Conservation (phyloP, 2,888 invertebrate genomes). For the Globia sparganii region DNA sequence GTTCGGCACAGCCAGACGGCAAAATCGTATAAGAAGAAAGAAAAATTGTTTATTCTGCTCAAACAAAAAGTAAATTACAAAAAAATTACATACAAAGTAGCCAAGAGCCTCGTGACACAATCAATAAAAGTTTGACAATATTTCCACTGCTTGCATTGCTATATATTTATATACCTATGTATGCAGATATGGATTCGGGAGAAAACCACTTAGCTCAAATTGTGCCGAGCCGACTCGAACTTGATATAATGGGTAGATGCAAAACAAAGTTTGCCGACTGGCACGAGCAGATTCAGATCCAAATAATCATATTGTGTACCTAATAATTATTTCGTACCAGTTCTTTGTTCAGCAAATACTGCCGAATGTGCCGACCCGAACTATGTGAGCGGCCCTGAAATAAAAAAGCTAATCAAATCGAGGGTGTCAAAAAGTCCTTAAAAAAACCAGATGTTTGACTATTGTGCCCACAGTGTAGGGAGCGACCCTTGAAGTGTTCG, state of each 20-base stretch:
- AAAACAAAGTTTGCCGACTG: not conserved
- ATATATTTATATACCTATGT: not conserved
- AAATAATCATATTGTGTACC: not conserved
- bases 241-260: not conserved
- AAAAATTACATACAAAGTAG: not conserved
- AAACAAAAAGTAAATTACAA: not conserved
- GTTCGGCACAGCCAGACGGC: not conserved
- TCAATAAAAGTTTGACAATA: not conserved
- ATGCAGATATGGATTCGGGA: not conserved
- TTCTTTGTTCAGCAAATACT: not conserved
- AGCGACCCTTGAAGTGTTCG: constrained; percentile 25
- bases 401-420: not conserved
- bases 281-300: not conserved
- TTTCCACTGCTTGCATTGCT: not conserved
- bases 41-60: not conserved
- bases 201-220: not conserved
- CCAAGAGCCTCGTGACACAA: not conserved
- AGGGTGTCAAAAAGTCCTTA: not conserved
- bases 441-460: not conserved
- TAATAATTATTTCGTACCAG: not conserved
- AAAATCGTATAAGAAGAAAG: not conserved
- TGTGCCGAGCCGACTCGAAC: not conserved
- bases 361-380: not conserved
- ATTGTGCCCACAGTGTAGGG: not conserved
- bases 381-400: not conserved